Conservation (phyloP, 2,113 vertebrate genomes). For the rabbit (Oryctolagus cuniculus) region DNA sequence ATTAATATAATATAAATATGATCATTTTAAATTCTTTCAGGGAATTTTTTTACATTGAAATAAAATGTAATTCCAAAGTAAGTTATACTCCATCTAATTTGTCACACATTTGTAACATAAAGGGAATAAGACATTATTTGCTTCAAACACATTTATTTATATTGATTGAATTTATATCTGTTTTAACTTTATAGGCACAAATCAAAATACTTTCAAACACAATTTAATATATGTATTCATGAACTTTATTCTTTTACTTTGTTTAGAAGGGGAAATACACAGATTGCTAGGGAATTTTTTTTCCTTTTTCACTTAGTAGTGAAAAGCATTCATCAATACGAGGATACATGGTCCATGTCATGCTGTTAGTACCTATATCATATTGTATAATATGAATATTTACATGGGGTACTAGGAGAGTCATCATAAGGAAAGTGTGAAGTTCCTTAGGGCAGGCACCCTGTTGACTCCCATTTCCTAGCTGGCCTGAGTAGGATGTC, state of each 20-base stretch:
- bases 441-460: too few relatives aligned
- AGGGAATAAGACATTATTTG: background rate
- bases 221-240: background rate
- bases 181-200: background rate
- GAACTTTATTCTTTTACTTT: background rate
- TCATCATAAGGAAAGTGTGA: too few relatives aligned
- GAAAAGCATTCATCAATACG: background rate
- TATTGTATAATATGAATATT: background rate
- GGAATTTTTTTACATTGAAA: background rate
- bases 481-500: too few relatives aligned
- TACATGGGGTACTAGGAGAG: too few relatives aligned
- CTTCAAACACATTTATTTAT: background rate
- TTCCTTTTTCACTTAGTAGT: background rate
- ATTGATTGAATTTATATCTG: background rate
- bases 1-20: background rate
- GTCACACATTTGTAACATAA: background rate
- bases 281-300: background rate
- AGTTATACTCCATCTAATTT: background rate
- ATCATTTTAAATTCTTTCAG: background rate
- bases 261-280: background rate
- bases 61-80: conserved; percentile 15
- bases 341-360: background rate
- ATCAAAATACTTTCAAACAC: background rate
- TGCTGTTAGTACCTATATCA: background rate
- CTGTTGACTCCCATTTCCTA: too few relatives aligned